phyloP scores from a whole-genome alignment of 2,888 invertebrate genomes.

The Ischnus inquisitorius region DNA sequence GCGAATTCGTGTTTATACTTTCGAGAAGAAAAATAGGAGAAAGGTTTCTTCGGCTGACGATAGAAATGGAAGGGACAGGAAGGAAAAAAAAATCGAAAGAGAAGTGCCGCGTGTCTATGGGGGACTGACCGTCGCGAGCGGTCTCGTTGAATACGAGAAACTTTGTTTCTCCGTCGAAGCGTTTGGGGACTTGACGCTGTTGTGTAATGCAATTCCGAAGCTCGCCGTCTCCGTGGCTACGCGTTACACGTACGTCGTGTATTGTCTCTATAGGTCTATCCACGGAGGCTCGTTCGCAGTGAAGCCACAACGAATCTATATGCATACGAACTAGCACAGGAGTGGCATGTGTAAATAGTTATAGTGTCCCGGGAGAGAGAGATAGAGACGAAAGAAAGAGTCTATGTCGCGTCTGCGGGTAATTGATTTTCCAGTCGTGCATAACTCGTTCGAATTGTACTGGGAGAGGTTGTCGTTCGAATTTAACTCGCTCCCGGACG shows the following conservation, averaged over 20 bases:
- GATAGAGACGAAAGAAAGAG: too few relatives aligned
- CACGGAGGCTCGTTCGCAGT: neutral
- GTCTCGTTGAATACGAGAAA: neutral
- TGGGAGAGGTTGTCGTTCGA: constrained; percentile 23
- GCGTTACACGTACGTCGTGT: constrained; percentile 21
- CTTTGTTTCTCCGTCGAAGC: constrained; percentile 6
- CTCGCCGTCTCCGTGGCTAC: constrained; percentile 22
- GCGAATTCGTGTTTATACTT: neutral
- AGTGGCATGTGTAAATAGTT: constrained; percentile 67
- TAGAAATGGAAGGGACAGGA: constrained; percentile 49
- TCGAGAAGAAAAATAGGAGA: constrained; percentile 37
- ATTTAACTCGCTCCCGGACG: constrained; percentile 35
- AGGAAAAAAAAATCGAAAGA: constrained; percentile 13
- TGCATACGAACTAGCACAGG: constrained; percentile 53
- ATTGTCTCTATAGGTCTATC: neutral
- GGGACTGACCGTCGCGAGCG: constrained; percentile 25
- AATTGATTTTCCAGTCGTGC: constrained; percentile 69
- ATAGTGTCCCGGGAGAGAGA: neutral
- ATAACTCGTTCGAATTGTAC: constrained; percentile 39
- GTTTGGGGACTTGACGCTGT: constrained; percentile 27
- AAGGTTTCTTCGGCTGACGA: constrained; percentile 44
- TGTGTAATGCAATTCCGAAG: constrained; percentile 32
- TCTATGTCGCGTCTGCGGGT: constrained; percentile 49
- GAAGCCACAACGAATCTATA: neutral
- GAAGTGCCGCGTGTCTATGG: constrained; percentile 1